Conservation (phyloP, 2,113 vertebrate species). For the Charina bottae region DNA sequence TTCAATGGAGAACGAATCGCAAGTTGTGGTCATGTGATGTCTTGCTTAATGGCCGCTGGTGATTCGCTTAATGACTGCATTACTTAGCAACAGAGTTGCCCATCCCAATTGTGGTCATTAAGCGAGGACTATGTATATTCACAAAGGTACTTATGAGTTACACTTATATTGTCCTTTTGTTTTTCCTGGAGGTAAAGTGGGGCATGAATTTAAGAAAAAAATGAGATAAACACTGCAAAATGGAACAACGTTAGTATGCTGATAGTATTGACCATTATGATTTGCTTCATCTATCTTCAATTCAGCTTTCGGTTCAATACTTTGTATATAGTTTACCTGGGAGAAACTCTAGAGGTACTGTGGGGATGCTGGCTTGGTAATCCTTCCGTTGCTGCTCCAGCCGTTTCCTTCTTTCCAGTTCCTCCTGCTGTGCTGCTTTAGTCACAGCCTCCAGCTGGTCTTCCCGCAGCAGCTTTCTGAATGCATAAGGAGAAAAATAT, state of each 20-base stretch:
- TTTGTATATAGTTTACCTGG: slow-evolving; percentile 70
- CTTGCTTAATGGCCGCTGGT: not conserved
- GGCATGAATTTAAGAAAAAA: not conserved
- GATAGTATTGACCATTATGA: not conserved
- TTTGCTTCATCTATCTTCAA: slow-evolving; percentile 17
- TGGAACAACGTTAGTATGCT: not conserved
- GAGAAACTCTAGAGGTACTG: slow-evolving; percentile 76
- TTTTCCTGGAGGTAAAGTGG: not conserved
- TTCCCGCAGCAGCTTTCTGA: slow-evolving; percentile 94
- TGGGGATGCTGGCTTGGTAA: slow-evolving; percentile 81
- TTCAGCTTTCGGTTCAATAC: not conserved
- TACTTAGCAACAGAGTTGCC: not conserved
- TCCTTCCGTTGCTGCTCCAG: slow-evolving; percentile 97
- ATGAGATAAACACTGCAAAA: slow-evolving; percentile 9
- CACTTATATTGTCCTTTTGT: not conserved
- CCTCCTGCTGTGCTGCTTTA: slow-evolving; percentile 97
- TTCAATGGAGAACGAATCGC: not conserved
- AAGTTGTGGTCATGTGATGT: not conserved
- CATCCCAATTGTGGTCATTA: not conserved
- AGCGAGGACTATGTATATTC: not conserved
- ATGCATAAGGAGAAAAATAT: not conserved
- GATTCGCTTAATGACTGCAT: not conserved
- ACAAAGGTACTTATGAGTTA: not conserved
- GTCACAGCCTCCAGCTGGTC: slow-evolving; percentile 96
- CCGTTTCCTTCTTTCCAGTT: slow-evolving; percentile 92